A percentile compares a stretch with the other conserved stretches of the same genome.
Evolutionary conservation across 53 echinoderm and acorn worm species (phyloP).

Genomic region (Echinometra lucunter): DNA sequence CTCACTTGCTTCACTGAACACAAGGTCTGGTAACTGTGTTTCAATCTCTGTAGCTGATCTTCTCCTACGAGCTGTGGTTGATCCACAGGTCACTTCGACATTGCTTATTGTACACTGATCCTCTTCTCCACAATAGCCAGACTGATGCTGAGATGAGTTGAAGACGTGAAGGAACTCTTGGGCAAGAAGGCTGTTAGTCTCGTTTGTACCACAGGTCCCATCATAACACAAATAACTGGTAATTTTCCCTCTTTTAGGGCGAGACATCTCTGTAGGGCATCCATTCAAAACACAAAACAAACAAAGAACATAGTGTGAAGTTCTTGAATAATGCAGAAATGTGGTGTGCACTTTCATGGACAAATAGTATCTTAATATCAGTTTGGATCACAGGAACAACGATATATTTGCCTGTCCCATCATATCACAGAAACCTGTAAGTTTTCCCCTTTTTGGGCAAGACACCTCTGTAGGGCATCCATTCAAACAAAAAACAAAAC

Average conservation of each 20-base stretch:
- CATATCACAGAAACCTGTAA: not conserved
- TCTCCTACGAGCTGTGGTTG: not conserved
- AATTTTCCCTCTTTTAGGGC: not conserved
- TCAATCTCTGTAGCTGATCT: not conserved
- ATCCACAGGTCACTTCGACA: not conserved
- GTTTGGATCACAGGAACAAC: not conserved
- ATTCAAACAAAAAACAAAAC: too few species aligned
- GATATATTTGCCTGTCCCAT: not conserved
- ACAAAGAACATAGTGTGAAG: too few species aligned
- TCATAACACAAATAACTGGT: not conserved
- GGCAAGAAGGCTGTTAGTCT: not conserved
- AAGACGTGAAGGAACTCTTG: not conserved
- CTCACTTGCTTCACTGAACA: not conserved
- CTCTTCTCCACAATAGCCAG: not conserved
- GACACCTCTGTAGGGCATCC: not conserved
- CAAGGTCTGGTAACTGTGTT: not conserved
- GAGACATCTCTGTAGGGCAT: not conserved
- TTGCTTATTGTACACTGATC: not conserved
- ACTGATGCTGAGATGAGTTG: not conserved
- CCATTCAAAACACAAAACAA: too few species aligned
- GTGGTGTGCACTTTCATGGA: not conserved
- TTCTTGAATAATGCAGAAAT: not conserved
- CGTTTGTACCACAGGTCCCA: not conserved
- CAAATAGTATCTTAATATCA: not conserved
- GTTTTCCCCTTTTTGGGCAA: not conserved